Evolutionary conservation across 2,113 vertebrate species (phyloP).

Genomic region (Zosterops hypoxanthus): DNA sequence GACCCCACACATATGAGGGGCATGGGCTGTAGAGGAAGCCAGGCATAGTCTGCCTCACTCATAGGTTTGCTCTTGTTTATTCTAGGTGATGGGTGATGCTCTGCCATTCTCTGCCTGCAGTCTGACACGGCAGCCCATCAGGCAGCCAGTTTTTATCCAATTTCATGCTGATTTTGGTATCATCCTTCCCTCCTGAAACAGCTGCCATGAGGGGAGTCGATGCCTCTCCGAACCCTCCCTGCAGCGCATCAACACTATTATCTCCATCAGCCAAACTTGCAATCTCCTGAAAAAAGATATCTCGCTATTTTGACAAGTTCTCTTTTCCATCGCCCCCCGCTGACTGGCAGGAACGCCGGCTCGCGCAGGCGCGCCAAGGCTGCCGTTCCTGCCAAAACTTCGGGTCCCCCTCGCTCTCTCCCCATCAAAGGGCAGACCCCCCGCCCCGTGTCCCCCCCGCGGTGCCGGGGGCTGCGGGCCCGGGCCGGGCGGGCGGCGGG

Average conservation of each 20-base stretch:
- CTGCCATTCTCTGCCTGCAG: neutral
- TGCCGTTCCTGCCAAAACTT: neutral
- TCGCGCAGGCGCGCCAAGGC: neutral
- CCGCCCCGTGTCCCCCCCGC: neutral
- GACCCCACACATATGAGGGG: neutral
- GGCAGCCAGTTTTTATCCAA: neutral
- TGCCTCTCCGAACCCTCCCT: neutral
- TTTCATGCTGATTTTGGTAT: slow-evolving; percentile 37
- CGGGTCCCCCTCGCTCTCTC: accelerated
- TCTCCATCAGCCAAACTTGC: slow-evolving; percentile 57
- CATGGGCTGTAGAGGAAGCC: neutral
- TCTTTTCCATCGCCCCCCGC: neutral
- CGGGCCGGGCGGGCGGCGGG: neutral
- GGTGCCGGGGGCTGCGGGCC: neutral
- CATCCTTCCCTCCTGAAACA: neutral
- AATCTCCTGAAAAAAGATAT: slow-evolving; percentile 47
- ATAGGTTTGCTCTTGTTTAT: neutral
- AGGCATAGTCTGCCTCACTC: neutral
- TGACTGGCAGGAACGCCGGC: neutral
- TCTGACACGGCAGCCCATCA: neutral
- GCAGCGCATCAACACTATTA: slow-evolving; percentile 32
- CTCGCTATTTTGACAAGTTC: slow-evolving; percentile 57
- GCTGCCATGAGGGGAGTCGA: neutral
- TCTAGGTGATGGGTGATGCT: neutral
- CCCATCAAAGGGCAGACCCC: neutral